Percentiles rank a stretch among this genome's conserved stretches.
These are phyloP conservation scores for Xiphophorus couchianus DNA, from an alignment of 2,113 vertebrate species.

Conservation along the genomic window DNA sequence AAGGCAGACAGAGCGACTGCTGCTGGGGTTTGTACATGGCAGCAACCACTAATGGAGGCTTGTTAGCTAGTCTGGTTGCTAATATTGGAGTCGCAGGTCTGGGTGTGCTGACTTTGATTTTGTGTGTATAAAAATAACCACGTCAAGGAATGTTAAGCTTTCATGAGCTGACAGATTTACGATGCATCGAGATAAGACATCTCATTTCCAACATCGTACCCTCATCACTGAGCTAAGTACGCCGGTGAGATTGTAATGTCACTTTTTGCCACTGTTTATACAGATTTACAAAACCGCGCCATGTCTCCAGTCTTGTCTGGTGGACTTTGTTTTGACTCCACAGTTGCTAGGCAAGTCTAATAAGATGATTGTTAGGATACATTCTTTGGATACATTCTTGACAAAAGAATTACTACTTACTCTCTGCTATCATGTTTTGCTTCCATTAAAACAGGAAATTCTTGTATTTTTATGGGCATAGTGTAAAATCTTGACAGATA, in stretches of 20 bases:
- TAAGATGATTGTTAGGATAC: not conserved
- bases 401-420: not conserved
- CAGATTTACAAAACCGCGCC: not conserved
- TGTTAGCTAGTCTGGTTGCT: slow-evolving; percentile 7
- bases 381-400: not conserved
- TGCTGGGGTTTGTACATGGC: not conserved
- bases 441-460: not conserved
- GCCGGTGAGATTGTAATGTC: not conserved
- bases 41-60: not conserved
- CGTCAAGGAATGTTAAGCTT: not conserved
- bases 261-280: not conserved
- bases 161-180: not conserved
- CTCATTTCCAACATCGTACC: not conserved
- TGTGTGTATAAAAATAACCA: not conserved
- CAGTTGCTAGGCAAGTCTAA: not conserved
- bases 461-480: not conserved
- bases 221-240: not conserved
- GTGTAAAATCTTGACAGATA: not conserved
- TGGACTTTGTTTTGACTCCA: not conserved
- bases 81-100: not conserved
- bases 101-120: not conserved
- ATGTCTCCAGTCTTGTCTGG: not conserved
- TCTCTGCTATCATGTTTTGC: not conserved
- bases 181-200: not conserved
- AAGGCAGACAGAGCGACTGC: not conserved